These are phyloP conservation scores for Ophioderma brevispina DNA, from an alignment of 35 echinoderm and acorn worm species.

Conservation along the genomic window DNA sequence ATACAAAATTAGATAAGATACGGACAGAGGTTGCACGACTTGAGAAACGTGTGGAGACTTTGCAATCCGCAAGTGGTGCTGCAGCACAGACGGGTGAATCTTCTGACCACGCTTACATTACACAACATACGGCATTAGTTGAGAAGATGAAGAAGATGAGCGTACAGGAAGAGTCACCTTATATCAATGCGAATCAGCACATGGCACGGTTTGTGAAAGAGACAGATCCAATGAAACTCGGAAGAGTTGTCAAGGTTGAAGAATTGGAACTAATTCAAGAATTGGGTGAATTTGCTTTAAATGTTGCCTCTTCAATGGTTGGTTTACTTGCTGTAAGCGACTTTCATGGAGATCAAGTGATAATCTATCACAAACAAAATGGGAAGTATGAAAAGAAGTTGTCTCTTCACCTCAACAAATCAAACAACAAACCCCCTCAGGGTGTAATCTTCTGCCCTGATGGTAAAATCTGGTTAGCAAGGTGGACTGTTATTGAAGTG, in stretches of 20 bases:
- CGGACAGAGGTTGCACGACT: too few species aligned
- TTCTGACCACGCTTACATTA: too few species aligned
- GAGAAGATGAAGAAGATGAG: too few species aligned
- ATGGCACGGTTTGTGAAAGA: too few species aligned
- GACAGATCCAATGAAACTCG: too few species aligned
- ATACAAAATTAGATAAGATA: too few species aligned
- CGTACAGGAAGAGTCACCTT: too few species aligned
- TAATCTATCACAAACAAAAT: background rate
- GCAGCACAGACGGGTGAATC: too few species aligned
- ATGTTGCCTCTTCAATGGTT: background rate
- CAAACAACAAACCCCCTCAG: background rate
- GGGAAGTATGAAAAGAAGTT: background rate
- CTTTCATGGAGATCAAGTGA: background rate
- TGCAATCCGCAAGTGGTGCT: too few species aligned
- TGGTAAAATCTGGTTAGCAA: background rate
- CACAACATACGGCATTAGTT: too few species aligned
- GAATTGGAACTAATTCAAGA: background rate
- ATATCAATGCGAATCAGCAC: too few species aligned
- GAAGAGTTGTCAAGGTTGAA: background rate
- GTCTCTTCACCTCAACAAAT: background rate
- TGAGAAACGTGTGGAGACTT: too few species aligned
- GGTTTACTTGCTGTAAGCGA: background rate
- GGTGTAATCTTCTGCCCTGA: background rate
- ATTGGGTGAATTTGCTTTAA: background rate
- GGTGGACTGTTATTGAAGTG: background rate